phyloP scores from a whole-genome alignment of 2,888 invertebrate genomes.

The Rhingia rostrata region DNA sequence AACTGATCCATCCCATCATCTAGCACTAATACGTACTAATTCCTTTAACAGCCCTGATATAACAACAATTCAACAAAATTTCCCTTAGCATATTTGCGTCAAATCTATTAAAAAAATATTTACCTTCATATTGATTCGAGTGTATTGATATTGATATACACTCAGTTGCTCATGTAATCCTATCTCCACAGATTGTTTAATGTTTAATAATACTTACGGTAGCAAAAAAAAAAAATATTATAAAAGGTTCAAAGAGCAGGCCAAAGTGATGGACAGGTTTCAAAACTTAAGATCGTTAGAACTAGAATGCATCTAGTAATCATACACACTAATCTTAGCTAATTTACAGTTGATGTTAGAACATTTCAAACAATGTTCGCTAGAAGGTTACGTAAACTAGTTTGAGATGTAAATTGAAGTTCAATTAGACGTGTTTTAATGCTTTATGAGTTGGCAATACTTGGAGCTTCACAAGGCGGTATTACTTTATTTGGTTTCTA shows the following conservation, averaged over 20 bases:
- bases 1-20: not conserved
- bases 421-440: not conserved
- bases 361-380: not conserved
- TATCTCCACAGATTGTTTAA: not conserved
- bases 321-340: not conserved
- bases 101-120: conserved; percentile 5
- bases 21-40: not conserved
- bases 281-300: not conserved
- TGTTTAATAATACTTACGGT: not conserved
- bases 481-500: too few species aligned
- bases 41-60: not conserved
- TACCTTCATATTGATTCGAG: conserved; percentile 4
- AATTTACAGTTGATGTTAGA: not conserved
- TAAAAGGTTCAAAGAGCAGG: conserved; percentile 39
- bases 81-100: not conserved
- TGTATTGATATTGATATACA: conserved; percentile 24
- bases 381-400: not conserved
- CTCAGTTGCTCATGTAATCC: not conserved
- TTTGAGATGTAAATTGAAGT: not conserved
- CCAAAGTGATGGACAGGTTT: conserved; percentile 13
- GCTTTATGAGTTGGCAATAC: not conserved
- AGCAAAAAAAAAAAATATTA: not conserved
- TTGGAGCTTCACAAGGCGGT: too few species aligned
- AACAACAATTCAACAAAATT: conserved; percentile 7
- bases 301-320: not conserved